Percentiles rank a stretch among this genome's conserved stretches.
phyloP scores from a whole-genome alignment of 2,113 vertebrate genomes.

The Phalacrocorax carbo region DNA sequence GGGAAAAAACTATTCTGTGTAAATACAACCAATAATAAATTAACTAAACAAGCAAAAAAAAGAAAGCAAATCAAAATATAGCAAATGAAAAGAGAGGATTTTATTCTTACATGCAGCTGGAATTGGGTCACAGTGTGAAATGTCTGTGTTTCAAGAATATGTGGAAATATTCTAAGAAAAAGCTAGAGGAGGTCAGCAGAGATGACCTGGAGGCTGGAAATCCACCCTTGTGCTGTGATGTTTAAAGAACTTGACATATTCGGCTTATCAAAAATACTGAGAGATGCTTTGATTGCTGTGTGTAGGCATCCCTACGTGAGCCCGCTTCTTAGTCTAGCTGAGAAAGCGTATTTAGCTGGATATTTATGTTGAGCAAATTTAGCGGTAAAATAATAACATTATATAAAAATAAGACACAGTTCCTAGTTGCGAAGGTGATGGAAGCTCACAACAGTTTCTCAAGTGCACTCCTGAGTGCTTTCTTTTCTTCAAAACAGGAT shows the following conservation, averaged over 20 bases:
- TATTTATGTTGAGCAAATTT: background rate
- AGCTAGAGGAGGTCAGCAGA: background rate
- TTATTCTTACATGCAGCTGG: background rate
- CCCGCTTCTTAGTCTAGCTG: background rate
- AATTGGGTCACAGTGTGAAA: background rate
- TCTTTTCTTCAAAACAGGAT: constrained; percentile 11
- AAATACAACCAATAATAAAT: background rate
- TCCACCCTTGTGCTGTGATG: background rate
- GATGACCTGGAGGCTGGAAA: background rate
- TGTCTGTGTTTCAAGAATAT: background rate
- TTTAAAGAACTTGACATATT: background rate
- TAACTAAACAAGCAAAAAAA: background rate
- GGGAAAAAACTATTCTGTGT: background rate
- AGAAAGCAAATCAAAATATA: background rate
- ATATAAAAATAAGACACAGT: background rate
- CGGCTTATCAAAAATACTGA: background rate
- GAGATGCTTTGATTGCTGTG: background rate
- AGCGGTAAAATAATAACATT: background rate
- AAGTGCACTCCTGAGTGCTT: constrained; percentile 3
- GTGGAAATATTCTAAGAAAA: background rate
- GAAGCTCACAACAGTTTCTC: background rate
- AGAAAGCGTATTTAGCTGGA: background rate
- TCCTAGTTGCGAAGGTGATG: constrained; percentile 3
- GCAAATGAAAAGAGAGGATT: background rate
- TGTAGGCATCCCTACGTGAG: background rate